phyloP scores from a whole-genome alignment of 2,797 vertebrate genomes.

The Scolopax bukidnonensis region DNA sequence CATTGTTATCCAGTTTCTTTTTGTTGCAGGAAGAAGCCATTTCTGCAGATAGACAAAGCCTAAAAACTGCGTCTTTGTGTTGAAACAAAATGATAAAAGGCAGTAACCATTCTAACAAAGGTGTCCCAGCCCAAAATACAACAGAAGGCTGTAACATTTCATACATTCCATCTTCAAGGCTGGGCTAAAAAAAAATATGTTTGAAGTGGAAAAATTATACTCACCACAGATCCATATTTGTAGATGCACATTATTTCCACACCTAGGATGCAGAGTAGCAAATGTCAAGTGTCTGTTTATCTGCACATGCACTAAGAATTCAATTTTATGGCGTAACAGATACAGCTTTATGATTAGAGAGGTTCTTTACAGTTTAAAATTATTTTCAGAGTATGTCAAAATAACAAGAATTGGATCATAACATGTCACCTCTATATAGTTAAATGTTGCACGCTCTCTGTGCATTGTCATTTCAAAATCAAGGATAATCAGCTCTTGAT shows the following conservation, averaged over 20 bases:
- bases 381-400: neutral
- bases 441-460: neutral
- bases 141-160: neutral
- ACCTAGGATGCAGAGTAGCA: conserved; percentile 79
- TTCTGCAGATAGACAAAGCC: neutral
- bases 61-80: neutral
- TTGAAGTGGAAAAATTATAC: conserved; percentile 60
- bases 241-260: conserved; percentile 99
- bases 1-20: neutral
- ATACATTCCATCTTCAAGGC: neutral
- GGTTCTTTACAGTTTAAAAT: neutral
- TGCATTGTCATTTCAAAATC: neutral
- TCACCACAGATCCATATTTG: conserved; percentile 97
- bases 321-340: neutral
- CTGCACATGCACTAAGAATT: neutral
- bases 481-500: neutral
- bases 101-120: neutral
- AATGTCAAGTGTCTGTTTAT: conserved; percentile 6
- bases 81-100: neutral
- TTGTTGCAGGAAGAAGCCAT: neutral
- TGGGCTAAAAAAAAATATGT: neutral
- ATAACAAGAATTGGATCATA: neutral
- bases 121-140: neutral
- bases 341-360: neutral
- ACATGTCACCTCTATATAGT: neutral